Evolutionary conservation across 2,113 vertebrate genomes (phyloP).

Genomic region (Eublepharis macularius): DNA sequence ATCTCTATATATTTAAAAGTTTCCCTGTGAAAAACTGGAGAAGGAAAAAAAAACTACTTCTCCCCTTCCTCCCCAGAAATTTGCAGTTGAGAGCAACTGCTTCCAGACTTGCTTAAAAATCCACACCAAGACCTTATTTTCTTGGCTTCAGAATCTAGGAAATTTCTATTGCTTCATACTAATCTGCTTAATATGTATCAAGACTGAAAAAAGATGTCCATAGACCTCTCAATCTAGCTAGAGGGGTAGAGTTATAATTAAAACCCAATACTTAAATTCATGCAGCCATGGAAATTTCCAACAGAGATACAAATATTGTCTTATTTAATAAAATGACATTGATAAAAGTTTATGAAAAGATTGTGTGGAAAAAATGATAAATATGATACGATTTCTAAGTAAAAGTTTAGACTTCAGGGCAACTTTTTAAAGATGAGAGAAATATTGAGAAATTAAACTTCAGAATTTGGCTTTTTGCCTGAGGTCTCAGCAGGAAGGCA

Average conservation of each 20-base stretch:
- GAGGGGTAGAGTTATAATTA: conserved; percentile 68
- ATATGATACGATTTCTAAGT: conserved; percentile 1
- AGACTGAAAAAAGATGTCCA: conserved; percentile 23
- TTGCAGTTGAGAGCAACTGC: conserved; percentile 57
- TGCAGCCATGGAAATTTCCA: conserved; percentile 50
- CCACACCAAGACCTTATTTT: conserved; percentile 52
- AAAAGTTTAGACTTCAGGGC: conserved; percentile 12
- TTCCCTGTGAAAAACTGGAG: conserved; percentile 37
- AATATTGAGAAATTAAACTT: conserved; percentile 1
- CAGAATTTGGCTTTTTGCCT: neutral
- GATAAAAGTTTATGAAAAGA: conserved; percentile 60
- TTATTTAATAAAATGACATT: conserved; percentile 55
- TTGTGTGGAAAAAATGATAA: conserved; percentile 30
- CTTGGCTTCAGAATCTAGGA: conserved; percentile 52
- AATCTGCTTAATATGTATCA: conserved; percentile 43
- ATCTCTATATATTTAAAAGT: neutral
- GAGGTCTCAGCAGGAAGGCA: neutral
- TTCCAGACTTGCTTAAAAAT: conserved; percentile 53
- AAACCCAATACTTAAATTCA: conserved; percentile 54
- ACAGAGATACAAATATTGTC: conserved; percentile 46
- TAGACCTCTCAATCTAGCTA: conserved; percentile 58
- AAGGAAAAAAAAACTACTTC: conserved; percentile 52
- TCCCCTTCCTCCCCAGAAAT: conserved; percentile 30
- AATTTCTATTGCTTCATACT: conserved; percentile 52
- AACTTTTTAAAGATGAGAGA: conserved; percentile 22